These are phyloP conservation scores for Agelas oroides DNA, from an alignment of 37 sponge, comb jelly and placozoan genomes.

Conservation along the genomic window DNA sequence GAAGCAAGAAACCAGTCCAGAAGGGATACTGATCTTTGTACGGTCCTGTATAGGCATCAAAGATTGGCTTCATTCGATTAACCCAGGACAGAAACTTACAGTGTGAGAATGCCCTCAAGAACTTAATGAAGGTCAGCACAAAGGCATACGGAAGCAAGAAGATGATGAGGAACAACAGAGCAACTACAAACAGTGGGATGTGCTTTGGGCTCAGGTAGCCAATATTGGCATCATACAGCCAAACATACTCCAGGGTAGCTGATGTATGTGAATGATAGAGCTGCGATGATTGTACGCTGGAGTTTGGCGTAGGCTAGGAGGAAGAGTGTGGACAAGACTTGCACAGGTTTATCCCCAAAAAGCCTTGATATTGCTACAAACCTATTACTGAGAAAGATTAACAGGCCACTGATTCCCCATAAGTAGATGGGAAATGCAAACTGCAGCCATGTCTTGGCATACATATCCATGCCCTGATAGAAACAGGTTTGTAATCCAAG, in stretches of 20 bases:
- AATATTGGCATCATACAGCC: too few species aligned
- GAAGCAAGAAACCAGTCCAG: not conserved
- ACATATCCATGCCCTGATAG: slow-evolving; percentile 59
- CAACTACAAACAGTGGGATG: too few species aligned
- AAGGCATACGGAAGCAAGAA: too few species aligned
- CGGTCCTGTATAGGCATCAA: slow-evolving; percentile 19
- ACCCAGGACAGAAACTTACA: too few species aligned
- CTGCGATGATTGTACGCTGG: slow-evolving; percentile 2
- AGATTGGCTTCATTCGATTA: too few species aligned
- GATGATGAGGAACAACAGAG: too few species aligned
- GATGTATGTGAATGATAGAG: slow-evolving; percentile 18
- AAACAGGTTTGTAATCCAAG: slow-evolving; percentile 32
- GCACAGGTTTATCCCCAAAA: slow-evolving; percentile 28
- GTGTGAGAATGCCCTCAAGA: too few species aligned
- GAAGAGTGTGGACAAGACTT: slow-evolving; percentile 47
- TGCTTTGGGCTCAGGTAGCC: too few species aligned
- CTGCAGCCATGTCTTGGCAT: slow-evolving; percentile 26
- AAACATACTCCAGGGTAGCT: too few species aligned
- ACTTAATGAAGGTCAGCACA: too few species aligned
- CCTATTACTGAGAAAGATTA: not conserved
- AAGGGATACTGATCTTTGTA: not conserved
- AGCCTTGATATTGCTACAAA: slow-evolving; percentile 2
- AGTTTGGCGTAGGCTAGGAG: slow-evolving; percentile 29
- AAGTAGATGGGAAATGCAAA: slow-evolving; percentile 61
- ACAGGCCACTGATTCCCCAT: not conserved